Conservation (phyloP, 2,888 invertebrate species). For the Drosophila putrida region DNA sequence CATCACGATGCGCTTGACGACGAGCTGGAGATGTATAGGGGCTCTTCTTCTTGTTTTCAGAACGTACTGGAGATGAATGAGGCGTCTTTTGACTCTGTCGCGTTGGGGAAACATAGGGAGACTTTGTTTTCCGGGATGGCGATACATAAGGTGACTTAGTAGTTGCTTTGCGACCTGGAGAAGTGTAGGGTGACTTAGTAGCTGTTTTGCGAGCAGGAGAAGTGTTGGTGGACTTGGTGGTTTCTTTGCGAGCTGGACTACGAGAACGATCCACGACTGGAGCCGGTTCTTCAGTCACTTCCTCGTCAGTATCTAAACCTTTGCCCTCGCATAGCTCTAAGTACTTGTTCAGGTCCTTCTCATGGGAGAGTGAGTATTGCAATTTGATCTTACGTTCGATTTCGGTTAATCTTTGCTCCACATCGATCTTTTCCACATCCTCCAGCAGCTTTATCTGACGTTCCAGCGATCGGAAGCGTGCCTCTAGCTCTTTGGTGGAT, state of each 20-base stretch:
- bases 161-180: constrained; percentile 6
- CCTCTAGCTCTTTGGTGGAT: constrained; percentile 83
- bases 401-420: constrained; percentile 78
- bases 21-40: constrained; percentile 66
- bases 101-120: constrained; percentile 50
- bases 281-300: constrained; percentile 16
- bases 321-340: constrained; percentile 82
- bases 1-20: constrained; percentile 46
- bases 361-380: constrained; percentile 82
- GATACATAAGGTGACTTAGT: constrained; percentile 35
- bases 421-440: constrained; percentile 83
- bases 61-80: constrained; percentile 64
- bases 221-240: constrained; percentile 62
- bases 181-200: constrained; percentile 33
- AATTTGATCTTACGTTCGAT: constrained; percentile 82
- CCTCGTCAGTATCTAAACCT: constrained; percentile 66
- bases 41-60: constrained; percentile 40
- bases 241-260: constrained; percentile 60
- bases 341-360: constrained; percentile 79
- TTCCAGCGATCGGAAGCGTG: constrained; percentile 82
- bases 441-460: constrained; percentile 81
- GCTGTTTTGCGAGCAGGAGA: constrained; percentile 59
- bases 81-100: constrained; percentile 56
- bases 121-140: constrained; percentile 14
- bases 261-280: constrained; percentile 53